Conservation (phyloP, 2,797 vertebrate genomes). For the Tenualosa ilisha region DNA sequence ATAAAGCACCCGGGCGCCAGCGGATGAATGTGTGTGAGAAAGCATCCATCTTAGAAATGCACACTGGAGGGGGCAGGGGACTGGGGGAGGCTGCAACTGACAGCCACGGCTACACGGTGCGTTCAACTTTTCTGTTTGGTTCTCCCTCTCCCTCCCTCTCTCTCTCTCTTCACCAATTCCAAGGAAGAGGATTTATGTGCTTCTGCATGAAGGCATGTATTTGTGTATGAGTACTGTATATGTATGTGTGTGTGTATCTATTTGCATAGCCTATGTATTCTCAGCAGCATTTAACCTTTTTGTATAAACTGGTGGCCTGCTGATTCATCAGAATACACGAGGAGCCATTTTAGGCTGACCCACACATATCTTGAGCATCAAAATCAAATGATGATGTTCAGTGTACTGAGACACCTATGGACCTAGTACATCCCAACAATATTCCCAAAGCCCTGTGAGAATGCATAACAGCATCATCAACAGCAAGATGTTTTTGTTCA, state of each 20-base stretch:
- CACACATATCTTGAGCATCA: background rate
- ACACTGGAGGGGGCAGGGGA: conserved; percentile 74
- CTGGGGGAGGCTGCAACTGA: conserved; percentile 73
- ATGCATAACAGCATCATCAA: background rate
- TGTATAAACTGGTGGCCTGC: background rate
- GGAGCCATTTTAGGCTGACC: background rate
- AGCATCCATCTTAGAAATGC: conserved; percentile 77
- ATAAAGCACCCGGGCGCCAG: conserved; percentile 76
- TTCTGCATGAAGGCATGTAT: background rate
- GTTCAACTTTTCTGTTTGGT: conserved; percentile 30
- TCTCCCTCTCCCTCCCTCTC: background rate
- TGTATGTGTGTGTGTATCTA: background rate
- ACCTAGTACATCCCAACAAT: background rate
- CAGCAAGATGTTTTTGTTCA: background rate
- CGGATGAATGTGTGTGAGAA: conserved; percentile 74
- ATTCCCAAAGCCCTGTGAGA: background rate
- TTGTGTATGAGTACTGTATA: background rate
- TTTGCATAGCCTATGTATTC: background rate
- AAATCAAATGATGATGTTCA: background rate
- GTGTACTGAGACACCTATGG: background rate
- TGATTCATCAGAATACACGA: background rate
- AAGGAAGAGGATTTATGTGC: conserved; percentile 38
- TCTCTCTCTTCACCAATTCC: conserved; percentile 26
- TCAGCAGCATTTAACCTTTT: background rate
- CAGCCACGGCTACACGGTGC: conserved; percentile 55